phyloP scores from a whole-genome alignment of 2,113 vertebrate genomes.

The Varanus komodoensis region DNA sequence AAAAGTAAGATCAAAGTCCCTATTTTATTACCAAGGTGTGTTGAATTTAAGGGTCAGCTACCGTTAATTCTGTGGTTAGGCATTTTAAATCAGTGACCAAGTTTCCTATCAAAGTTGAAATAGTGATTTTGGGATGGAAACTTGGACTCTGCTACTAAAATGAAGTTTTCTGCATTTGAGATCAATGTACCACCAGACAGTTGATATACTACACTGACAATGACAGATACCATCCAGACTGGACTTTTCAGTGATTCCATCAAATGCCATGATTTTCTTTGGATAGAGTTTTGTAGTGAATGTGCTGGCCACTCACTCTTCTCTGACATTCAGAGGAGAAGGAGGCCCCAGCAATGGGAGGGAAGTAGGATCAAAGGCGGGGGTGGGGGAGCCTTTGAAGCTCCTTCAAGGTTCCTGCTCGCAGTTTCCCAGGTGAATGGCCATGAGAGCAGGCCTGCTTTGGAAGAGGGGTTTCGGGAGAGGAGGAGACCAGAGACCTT shows the following conservation, averaged over 20 bases:
- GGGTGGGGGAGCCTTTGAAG: too few species aligned
- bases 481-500: too few species aligned
- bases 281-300: background rate
- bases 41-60: background rate
- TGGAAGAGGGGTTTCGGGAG: too few species aligned
- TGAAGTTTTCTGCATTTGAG: background rate
- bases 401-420: too few species aligned
- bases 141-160: background rate
- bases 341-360: too few species aligned
- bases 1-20: constrained; percentile 76
- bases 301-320: too few species aligned
- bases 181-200: background rate
- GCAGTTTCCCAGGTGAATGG: too few species aligned
- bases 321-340: too few species aligned
- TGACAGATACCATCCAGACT: background rate
- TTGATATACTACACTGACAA: background rate
- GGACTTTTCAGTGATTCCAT: background rate
- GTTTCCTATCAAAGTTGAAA: background rate
- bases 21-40: background rate
- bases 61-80: background rate
- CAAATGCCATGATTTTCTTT: background rate
- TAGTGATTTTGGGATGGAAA: background rate
- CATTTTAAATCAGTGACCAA: background rate
- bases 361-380: too few species aligned
- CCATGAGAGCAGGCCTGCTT: too few species aligned